phyloP scores from a whole-genome alignment of 2,797 vertebrate species.

The Picus viridis region DNA sequence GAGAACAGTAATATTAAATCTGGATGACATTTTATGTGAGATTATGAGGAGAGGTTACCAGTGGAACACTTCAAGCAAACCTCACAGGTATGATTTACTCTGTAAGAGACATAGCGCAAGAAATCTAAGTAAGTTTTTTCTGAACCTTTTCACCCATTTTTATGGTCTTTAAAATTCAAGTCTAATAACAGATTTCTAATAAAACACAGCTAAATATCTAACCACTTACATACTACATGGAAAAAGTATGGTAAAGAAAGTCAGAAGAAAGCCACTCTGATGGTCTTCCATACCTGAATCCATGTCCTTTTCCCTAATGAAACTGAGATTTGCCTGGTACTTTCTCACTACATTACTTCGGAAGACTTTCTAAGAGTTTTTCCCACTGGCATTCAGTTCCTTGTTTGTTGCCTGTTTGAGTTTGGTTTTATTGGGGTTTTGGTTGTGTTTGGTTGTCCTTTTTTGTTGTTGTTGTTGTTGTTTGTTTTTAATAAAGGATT shows the following conservation, averaged over 20 bases:
- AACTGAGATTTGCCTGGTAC: not conserved
- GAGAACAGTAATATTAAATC: not conserved
- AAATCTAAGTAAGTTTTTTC: not conserved
- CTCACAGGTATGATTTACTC: not conserved
- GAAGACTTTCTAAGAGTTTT: not conserved
- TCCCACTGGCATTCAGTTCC: not conserved
- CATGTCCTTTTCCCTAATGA: not conserved
- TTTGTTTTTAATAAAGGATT: not conserved
- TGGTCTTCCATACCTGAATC: not conserved
- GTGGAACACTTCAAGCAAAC: not conserved
- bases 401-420: not conserved
- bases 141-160: not conserved
- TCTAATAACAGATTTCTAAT: not conserved
- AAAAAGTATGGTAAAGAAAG: not conserved
- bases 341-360: not conserved
- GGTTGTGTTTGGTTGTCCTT: not conserved
- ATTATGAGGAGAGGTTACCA: not conserved
- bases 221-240: constrained; percentile 14
- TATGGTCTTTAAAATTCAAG: not conserved
- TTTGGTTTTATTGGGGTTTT: not conserved
- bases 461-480: too few relatives aligned
- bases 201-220: not conserved
- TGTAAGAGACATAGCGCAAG: not conserved
- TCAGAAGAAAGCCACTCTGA: not conserved
- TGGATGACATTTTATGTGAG: not conserved